Evolutionary conservation across 2,113 vertebrate genomes (phyloP).

Genomic region (Hydropotes inermis): DNA sequence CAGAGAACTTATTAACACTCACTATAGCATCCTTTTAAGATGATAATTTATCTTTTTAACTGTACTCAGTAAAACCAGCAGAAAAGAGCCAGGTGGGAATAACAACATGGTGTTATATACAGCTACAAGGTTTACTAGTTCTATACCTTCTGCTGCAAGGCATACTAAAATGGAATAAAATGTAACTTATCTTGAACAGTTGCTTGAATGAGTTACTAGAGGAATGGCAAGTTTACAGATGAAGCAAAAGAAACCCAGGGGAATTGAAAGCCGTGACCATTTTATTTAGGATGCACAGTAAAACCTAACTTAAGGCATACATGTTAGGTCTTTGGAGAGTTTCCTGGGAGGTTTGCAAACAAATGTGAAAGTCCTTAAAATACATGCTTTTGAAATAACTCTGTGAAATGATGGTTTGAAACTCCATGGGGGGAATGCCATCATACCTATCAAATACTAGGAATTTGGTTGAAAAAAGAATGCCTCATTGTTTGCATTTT

Average conservation of each 20-base stretch:
- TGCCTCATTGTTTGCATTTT: slow-evolving; percentile 40
- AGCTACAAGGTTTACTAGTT: slow-evolving; percentile 34
- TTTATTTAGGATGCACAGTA: slow-evolving; percentile 46
- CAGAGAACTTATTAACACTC: slow-evolving; percentile 56
- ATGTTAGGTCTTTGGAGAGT: slow-evolving; percentile 52
- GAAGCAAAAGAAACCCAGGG: slow-evolving; percentile 45
- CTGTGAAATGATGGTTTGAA: slow-evolving; percentile 47
- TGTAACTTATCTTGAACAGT: slow-evolving; percentile 58
- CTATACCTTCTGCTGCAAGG: slow-evolving; percentile 59
- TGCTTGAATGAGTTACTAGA: slow-evolving; percentile 67
- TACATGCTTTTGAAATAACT: slow-evolving; percentile 59
- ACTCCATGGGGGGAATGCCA: slow-evolving; percentile 45
- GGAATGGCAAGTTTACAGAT: slow-evolving; percentile 60
- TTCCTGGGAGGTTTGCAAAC: slow-evolving; percentile 58
- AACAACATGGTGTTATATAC: background rate
- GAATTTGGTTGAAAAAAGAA: slow-evolving; percentile 44
- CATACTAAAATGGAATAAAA: background rate
- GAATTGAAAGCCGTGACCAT: slow-evolving; percentile 7
- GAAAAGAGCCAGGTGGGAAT: slow-evolving; percentile 55
- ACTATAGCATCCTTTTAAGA: slow-evolving; percentile 60
- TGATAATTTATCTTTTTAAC: slow-evolving; percentile 75
- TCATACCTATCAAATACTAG: slow-evolving; percentile 27
- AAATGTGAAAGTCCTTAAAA: slow-evolving; percentile 1
- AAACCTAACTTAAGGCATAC: slow-evolving; percentile 41
- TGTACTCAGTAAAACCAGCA: slow-evolving; percentile 62